Evolutionary conservation across 2,113 vertebrate genomes (phyloP).

Genomic region (Leucopternis melanops): DNA sequence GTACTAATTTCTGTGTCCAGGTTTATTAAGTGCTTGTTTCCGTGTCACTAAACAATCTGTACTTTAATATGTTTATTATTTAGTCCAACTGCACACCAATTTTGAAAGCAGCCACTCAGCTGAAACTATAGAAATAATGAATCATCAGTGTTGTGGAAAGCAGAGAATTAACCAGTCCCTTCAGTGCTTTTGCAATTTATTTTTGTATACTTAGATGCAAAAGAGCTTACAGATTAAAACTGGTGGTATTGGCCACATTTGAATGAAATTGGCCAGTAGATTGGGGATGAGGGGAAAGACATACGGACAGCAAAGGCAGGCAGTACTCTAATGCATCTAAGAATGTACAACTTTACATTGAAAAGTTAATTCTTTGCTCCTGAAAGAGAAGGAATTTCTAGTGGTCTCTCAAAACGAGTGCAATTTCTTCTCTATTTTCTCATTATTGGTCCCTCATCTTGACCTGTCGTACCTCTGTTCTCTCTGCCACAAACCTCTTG

Average conservation of each 20-base stretch:
- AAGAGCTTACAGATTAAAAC: background rate
- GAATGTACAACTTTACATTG: background rate
- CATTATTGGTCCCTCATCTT: background rate
- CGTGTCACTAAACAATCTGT: background rate
- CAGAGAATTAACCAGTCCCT: background rate
- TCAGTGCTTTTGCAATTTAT: background rate
- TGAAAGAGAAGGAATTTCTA: background rate
- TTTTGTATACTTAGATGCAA: background rate
- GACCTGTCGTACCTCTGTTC: background rate
- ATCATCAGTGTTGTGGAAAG: background rate
- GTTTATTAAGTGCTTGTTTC: slow-evolving; percentile 29
- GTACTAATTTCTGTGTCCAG: background rate
- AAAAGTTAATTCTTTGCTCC: background rate
- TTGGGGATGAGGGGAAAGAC: background rate
- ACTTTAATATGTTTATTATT: slow-evolving; percentile 5
- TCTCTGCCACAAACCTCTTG: background rate
- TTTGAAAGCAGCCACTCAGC: slow-evolving; percentile 32
- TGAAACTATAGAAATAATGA: slow-evolving; percentile 18
- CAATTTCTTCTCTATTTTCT: background rate
- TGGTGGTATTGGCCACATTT: background rate
- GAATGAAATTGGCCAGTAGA: background rate
- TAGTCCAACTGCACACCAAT: background rate
- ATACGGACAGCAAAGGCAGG: background rate
- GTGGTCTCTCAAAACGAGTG: background rate
- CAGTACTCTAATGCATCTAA: background rate